Evolutionary conservation across 53 echinoderm and acorn worm genomes (phyloP), one percentile per base, ranked within the genome.

Genomic region (Temnopleurus reevesii): DNA sequence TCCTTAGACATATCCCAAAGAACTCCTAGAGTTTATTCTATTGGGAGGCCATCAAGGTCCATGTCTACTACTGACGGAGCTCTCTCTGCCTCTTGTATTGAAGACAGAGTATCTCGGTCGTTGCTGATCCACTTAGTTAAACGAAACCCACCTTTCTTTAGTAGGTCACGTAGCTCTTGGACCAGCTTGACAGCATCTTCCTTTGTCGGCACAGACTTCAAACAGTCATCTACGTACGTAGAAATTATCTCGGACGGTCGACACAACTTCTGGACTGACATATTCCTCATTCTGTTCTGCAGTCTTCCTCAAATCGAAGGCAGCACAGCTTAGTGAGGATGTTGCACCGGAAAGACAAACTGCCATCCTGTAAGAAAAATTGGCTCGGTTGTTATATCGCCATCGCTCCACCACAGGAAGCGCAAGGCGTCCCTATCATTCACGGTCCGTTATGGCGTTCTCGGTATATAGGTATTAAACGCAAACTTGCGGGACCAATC

Each of bases 331-430:
- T 27, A 84, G 93, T 10, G 91, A 91, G n/a, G 91, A 93, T 0
- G 91, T 91, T 17, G 89, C 93, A 19, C 93, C 91, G 41, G 91
- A 91, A 5, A 93, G 56, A 25, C 91, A 89, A 5, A 90, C 91
- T 5, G 25, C 27, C 93, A 91, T 93, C n/a, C 89, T 41, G 25
- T 89, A 93, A 7, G 59, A 89, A 25, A 63, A 38, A 4, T 65
- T 83, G 10, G 33, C 51, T 31, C 17, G 8, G 45, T 12, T 5
- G 18, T n/a, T n/a, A 66, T 13, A 33, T 90, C 84, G 2, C 91
- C 91, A 31, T 95, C 51, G 29, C 65, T 26, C 92, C 92, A 95
- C 92, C 95, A 95, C 19, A 95, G 81, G 31, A 95, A 95, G 3
- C 95, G 65, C 5, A 92, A 54, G 1, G 86, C 81, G 18, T 95